These are phyloP conservation scores for Pithys albifrons DNA, from an alignment of 2,113 vertebrate species.

Conservation along the genomic window DNA sequence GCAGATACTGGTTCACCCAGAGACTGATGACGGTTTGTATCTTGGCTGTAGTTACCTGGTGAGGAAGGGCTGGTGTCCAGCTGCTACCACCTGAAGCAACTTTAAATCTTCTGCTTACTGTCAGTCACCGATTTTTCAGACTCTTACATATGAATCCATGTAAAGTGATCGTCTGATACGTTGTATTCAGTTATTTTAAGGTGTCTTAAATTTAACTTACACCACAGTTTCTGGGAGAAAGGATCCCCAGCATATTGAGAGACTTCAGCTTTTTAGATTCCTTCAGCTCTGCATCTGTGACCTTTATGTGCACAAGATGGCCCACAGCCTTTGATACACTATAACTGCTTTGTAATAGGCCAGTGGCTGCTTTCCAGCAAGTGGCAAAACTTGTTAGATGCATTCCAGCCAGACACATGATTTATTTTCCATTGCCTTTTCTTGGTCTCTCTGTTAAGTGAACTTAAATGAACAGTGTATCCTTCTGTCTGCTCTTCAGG, in stretches of 20 bases:
- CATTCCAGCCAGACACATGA: neutral
- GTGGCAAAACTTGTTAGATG: neutral
- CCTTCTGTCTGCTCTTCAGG: slow-evolving; percentile 17
- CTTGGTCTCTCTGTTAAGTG: neutral
- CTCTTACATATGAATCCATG: neutral
- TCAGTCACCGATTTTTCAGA: neutral
- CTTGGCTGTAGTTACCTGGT: neutral
- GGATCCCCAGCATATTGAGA: neutral
- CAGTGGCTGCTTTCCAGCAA: neutral
- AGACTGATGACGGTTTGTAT: neutral
- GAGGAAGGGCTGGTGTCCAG: neutral
- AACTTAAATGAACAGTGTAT: neutral
- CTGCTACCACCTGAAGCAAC: neutral
- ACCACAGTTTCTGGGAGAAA: neutral
- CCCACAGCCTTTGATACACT: neutral
- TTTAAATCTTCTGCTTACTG: neutral
- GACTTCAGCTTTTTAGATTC: neutral
- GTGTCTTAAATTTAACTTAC: neutral
- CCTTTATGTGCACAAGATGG: neutral
- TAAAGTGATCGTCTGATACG: neutral
- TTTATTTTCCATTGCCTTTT: neutral
- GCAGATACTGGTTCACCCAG: neutral
- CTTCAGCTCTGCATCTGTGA: neutral
- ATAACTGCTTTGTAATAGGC: neutral
- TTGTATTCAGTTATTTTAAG: neutral